A percentile compares a stretch with the other conserved stretches of the same genome.
Evolutionary conservation across 2,113 vertebrate species (phyloP).

Genomic region (Eurypyga helias): DNA sequence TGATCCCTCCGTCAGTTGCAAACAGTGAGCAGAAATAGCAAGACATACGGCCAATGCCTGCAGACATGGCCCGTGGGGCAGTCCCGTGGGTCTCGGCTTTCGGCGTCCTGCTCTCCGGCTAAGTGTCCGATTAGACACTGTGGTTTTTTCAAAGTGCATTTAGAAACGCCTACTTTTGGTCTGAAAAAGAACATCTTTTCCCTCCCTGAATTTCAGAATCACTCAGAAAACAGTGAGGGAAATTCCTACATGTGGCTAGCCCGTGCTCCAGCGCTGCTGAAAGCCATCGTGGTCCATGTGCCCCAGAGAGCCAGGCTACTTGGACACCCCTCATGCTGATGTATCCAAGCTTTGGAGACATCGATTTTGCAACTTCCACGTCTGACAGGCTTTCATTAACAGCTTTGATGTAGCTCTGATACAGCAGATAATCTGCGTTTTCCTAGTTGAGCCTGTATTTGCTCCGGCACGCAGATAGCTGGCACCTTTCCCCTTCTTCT

Average conservation of each 20-base stretch:
- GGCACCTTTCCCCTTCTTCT: background rate
- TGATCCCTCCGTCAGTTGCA: background rate
- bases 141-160: background rate
- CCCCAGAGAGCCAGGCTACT: background rate
- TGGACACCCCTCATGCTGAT: background rate
- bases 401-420: background rate
- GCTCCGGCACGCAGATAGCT: background rate
- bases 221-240: accelerated
- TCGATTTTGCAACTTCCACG: background rate
- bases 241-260: background rate
- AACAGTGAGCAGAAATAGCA: background rate
- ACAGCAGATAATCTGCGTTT: background rate
- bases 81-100: accelerated
- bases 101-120: too few species aligned
- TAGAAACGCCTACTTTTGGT: background rate
- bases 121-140: background rate
- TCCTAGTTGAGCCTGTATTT: background rate
- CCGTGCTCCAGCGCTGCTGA: accelerated
- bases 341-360: background rate
- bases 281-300: accelerated
- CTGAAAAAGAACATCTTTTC: background rate
- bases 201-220: background rate
- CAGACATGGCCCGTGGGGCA: background rate
- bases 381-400: background rate
- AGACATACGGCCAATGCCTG: background rate